Evolutionary conservation across 2,888 invertebrate species (phyloP), one percentile per base, ranked within the genome.

Genomic region (Phasia obesa): DNA sequence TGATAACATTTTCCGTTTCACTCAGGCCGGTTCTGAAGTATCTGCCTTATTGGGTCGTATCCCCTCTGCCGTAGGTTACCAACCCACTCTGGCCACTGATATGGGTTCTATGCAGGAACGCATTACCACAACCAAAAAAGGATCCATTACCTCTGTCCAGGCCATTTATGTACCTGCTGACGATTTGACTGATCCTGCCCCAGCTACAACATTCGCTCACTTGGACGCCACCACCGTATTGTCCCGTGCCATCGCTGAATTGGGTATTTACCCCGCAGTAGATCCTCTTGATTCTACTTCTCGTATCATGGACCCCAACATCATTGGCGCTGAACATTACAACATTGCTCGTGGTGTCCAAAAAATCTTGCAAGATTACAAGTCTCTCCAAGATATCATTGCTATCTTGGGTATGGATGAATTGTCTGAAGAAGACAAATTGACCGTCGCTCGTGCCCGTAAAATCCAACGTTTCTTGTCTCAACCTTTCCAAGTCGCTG

Each of bases 51-150:
- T 98, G 92, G 97, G 97, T 92, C 97, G 97, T 94, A 98, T 98
- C 90, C 97, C 97, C 87, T 96, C 96, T 60, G 97, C 97, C 92
- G 97, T 98, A 90, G 98, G 98, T 92, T 98, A 98, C 92, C 97
- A 98, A 91, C 97, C 97, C 81, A 98, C 97, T 60, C 92, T 98
- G 92, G 97, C 97, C 88, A 97, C 97, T 92, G 97, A 98, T 93
- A 97, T 98, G 97, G 97, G 97, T 86, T 95, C 95, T 90, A 97
- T 98, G 97, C 97, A 98, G 94, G 97, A 98, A 92, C 94, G 97
- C 91, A 98, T 98, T 92, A 98, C 97, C 85, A 97, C 97, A 87
- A 98, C 97, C 87, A 96, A 94, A 92, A 97, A 97, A 92, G 97
- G 97, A 87, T 98, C 97, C 88, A 97, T 98, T 90, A 98, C 97